phyloP scores from a whole-genome alignment of 2,797 vertebrate species.

The Pangasius sanitwongsei region DNA sequence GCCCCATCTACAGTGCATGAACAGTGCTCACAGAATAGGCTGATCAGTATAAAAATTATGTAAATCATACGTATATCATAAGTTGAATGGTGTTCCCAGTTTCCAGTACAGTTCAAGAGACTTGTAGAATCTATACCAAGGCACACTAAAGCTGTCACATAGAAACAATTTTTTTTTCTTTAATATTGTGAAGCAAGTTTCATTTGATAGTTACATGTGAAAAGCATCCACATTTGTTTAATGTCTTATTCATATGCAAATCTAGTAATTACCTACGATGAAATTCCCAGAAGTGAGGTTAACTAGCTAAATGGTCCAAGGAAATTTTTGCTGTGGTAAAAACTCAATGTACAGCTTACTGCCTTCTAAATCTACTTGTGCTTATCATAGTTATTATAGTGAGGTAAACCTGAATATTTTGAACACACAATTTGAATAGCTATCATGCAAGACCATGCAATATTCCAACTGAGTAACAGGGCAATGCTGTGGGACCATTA shows the following conservation, averaged over 20 bases:
- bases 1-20: neutral
- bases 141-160: neutral
- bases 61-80: neutral
- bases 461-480: neutral
- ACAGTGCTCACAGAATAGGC: neutral
- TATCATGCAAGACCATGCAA: neutral
- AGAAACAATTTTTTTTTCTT: neutral
- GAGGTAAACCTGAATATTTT: neutral
- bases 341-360: too few species aligned
- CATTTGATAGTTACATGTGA: neutral
- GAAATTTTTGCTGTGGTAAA: neutral
- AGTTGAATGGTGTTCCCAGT: neutral
- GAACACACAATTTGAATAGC: neutral
- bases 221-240: neutral
- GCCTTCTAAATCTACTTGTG: neutral
- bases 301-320: neutral
- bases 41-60: neutral
- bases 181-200: neutral
- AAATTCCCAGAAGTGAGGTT: slow-evolving; percentile 1
- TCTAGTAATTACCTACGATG: neutral
- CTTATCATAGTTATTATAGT: neutral
- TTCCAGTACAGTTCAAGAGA: neutral
- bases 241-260: neutral
- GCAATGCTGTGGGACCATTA: neutral
- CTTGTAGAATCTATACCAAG: neutral